Percentiles rank a stretch among this genome's conserved stretches.
These are phyloP conservation scores for Idaea aversata DNA, from an alignment of 2,888 invertebrate species.

Conservation along the genomic window DNA sequence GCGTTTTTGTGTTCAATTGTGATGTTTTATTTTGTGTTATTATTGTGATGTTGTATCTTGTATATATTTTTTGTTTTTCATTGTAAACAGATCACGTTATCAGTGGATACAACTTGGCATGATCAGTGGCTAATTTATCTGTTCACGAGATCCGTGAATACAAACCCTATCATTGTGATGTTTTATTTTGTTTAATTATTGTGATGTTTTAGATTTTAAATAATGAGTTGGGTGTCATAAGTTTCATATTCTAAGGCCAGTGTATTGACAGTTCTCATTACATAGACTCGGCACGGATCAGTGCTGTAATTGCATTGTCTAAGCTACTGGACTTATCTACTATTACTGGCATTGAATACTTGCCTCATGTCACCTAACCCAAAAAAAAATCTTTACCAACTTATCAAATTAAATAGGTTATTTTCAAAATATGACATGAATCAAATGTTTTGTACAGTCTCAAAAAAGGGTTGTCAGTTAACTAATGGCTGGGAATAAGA, in stretches of 20 bases:
- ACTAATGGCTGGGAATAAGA: not conserved
- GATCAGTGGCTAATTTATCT: too few relatives aligned
- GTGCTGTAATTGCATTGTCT: not conserved
- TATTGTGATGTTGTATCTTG: too few relatives aligned
- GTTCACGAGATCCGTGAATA: too few relatives aligned
- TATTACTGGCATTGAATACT: not conserved
- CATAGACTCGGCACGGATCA: not conserved
- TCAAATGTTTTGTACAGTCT: not conserved
- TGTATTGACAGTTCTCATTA: not conserved
- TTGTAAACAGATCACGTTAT: too few relatives aligned
- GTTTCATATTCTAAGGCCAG: not conserved
- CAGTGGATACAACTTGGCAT: too few relatives aligned
- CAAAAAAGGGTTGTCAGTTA: too few relatives aligned
- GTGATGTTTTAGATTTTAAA: not conserved
- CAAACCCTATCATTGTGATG: too few relatives aligned
- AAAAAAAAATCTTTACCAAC: not conserved
- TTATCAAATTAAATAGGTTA: not conserved
- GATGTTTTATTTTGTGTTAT: too few relatives aligned
- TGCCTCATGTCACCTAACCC: not conserved
- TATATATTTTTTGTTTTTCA: too few relatives aligned
- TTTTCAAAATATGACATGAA: not conserved
- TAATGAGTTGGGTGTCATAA: not conserved
- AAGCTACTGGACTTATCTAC: not conserved
- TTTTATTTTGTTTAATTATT: too few relatives aligned
- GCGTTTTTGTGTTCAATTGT: not conserved